Evolutionary conservation across 2,113 vertebrate species (phyloP), one percentile per base, ranked within the genome.

Genomic region (Chitala chitala): DNA sequence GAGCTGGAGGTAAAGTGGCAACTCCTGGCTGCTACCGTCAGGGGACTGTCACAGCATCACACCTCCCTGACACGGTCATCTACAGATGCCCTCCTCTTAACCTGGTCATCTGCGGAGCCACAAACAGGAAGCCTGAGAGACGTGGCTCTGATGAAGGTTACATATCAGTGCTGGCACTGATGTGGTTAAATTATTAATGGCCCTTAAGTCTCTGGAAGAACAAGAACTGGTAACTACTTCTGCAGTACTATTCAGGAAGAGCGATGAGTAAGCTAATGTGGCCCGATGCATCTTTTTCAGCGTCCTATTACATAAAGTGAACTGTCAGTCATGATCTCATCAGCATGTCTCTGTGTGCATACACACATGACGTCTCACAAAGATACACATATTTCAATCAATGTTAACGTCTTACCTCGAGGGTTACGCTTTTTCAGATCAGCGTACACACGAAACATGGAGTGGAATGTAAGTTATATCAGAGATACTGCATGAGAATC

Each of bases 151-250:
- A 88, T 89, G 83, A 91, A 89, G 90, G 83, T 88, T 88, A 85
- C 82, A 89, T 87, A n/a, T n/a, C n/a, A n/a, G n/a, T n/a, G 87
- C 88, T 89, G 87, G 85, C 86, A 87, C 86, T 81, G 82, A 79
- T 84, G 68, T 86, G 88, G 91, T 92, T 89, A 90, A 90, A 88
- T 88, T 36, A 90, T 89, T 90, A 90, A 89, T 87, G 80, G 80
- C 79, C 74, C 64, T 73, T 77, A 73, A 81, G 80, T 85, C 8
- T 44, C 65, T 31, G 61, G 61, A 61, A 69, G 81, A 80, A 80
- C 77, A 74, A 79, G 82, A 86, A 88, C 87, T 88, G 85, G 86
- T 86, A 89, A 89, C 87, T 91, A 80, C 86, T 88, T 85, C 86
- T 84, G 78, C 82, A 84, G 90, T 88, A 84, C 83, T 85, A 73